Evolutionary conservation across 2,888 invertebrate species (phyloP).

Genomic region (Agonopterix heracliana): DNA sequence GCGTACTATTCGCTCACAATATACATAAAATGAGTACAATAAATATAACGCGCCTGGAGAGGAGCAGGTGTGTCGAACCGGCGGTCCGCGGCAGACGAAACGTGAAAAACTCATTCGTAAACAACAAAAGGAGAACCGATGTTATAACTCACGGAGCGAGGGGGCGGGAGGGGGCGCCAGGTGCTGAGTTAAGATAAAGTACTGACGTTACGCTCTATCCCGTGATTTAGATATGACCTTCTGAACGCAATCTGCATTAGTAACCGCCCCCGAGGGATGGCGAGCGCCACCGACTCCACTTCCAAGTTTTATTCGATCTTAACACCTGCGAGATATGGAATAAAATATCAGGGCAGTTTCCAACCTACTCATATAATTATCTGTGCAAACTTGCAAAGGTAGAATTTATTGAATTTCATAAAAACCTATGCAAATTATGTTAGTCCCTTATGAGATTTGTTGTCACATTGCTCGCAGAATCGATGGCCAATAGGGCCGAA

Average conservation of each 20-base stretch:
- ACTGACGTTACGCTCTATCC: constrained; percentile 60
- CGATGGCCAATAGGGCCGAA: too few species aligned
- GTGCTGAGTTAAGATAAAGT: constrained; percentile 67
- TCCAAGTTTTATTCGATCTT: constrained; percentile 37
- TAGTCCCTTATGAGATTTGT: too few species aligned
- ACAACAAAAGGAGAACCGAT: constrained; percentile 62
- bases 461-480: too few species aligned
- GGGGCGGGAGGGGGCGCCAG: constrained; percentile 36
- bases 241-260: constrained; percentile 67
- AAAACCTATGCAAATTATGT: too few species aligned
- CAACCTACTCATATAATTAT: constrained; percentile 6
- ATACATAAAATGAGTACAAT: constrained; percentile 52
- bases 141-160: constrained; percentile 44
- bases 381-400: not conserved
- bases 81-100: constrained; percentile 46
- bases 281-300: constrained; percentile 13
- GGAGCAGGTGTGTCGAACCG: constrained; percentile 62
- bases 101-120: constrained; percentile 70
- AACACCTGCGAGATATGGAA: constrained; percentile 40
- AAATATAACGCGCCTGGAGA: constrained; percentile 42
- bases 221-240: constrained; percentile 71
- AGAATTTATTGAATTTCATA: too few species aligned
- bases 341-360: constrained; percentile 17
- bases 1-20: constrained; percentile 50
- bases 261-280: constrained; percentile 34